Conservation (phyloP, 2,113 vertebrate species). For the Anoura caudifer region DNA sequence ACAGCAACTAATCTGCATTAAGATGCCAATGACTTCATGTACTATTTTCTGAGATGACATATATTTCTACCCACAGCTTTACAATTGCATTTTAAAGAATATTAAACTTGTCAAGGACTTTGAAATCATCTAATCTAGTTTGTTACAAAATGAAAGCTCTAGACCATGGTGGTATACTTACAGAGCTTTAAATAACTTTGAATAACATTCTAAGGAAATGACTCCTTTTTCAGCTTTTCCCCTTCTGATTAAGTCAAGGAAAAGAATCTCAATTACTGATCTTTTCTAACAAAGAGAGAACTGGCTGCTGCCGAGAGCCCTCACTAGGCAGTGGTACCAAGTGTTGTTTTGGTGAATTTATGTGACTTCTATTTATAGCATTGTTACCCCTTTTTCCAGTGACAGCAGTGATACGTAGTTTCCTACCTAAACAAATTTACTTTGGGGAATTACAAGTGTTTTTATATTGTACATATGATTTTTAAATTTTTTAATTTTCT, state of each 20-base stretch:
- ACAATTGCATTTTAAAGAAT: background rate
- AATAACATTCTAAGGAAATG: background rate
- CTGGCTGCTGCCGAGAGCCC: background rate
- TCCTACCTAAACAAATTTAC: background rate
- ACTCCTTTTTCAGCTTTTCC: background rate
- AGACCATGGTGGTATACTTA: background rate
- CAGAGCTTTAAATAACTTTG: background rate
- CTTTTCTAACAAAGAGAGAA: background rate
- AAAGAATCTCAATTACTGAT: background rate
- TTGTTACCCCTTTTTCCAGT: background rate
- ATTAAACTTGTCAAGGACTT: background rate
- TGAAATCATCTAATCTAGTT: background rate
- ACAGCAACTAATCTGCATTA: background rate
- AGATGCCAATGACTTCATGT: background rate
- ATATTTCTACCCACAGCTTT: background rate
- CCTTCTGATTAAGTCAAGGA: conserved; percentile 17
- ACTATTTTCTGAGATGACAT: conserved; percentile 19
- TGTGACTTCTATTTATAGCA: background rate
- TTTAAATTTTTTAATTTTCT: no score
- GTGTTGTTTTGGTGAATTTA: background rate
- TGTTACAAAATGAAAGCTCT: background rate
- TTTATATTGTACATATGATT: background rate
- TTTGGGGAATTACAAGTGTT: background rate
- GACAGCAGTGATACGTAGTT: background rate
- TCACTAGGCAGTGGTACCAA: background rate